Evolutionary conservation across 2,797 vertebrate genomes (phyloP).

Genomic region (Gymnoscopelus microlampas): DNA sequence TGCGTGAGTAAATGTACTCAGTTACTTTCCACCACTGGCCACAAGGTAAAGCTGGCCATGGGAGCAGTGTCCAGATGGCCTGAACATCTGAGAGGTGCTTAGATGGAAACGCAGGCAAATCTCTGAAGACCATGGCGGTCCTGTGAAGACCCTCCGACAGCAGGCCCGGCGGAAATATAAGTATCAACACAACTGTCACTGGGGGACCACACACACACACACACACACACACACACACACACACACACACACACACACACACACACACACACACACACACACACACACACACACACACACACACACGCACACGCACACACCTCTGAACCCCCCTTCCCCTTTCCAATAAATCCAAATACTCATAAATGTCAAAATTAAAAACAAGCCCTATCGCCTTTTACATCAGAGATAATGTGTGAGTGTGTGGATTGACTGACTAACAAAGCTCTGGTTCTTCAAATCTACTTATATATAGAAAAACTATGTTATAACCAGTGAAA

Average conservation of each 20-base stretch:
- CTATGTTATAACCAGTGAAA: too few relatives aligned
- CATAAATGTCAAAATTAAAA: slow-evolving; percentile 46
- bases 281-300: slow-evolving; percentile 57
- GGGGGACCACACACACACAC: slow-evolving; percentile 70
- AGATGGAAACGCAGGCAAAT: slow-evolving; percentile 77
- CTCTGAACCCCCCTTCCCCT: slow-evolving; percentile 62
- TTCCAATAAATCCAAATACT: slow-evolving; percentile 50
- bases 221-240: neutral
- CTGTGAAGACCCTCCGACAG: slow-evolving; percentile 63
- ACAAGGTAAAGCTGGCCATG: slow-evolving; percentile 43
- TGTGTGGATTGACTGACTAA: too few relatives aligned
- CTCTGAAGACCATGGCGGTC: slow-evolving; percentile 67
- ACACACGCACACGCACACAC: slow-evolving; percentile 16
- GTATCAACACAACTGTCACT: slow-evolving; percentile 79
- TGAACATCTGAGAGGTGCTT: slow-evolving; percentile 79
- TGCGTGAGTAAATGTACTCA: too few relatives aligned
- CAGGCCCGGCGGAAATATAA: slow-evolving; percentile 79
- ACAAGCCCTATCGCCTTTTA: too few relatives aligned
- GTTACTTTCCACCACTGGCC: neutral
- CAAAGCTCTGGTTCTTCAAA: too few relatives aligned
- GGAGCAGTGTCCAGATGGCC: slow-evolving; percentile 81
- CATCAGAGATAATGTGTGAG: neutral
- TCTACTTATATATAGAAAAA: too few relatives aligned
- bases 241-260: slow-evolving; percentile 58
- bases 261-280: slow-evolving; percentile 1